phyloP scores from a whole-genome alignment of 2,113 vertebrate genomes.

The Myodes glareolus region DNA sequence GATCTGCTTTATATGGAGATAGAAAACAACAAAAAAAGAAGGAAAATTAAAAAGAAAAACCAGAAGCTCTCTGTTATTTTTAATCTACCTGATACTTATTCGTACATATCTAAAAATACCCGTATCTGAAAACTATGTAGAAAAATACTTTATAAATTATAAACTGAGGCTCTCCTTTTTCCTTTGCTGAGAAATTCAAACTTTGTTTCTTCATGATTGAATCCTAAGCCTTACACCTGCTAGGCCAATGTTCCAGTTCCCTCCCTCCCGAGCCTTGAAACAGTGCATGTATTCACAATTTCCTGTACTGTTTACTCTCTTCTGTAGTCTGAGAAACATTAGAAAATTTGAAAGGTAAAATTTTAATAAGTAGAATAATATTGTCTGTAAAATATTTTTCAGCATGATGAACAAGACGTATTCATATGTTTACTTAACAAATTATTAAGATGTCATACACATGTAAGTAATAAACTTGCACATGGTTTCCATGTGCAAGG shows the following conservation, averaged over 20 bases:
- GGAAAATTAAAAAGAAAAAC: neutral
- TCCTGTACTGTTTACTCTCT: neutral
- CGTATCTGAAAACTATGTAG: neutral
- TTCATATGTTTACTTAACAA: conserved; percentile 7
- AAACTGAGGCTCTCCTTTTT: neutral
- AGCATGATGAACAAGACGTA: neutral
- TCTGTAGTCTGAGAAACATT: neutral
- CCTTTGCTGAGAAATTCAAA: neutral
- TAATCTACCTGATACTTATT: neutral
- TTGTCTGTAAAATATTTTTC: neutral
- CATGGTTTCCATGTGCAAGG: neutral
- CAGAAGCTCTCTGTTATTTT: neutral
- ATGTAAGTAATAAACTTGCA: neutral
- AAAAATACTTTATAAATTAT: neutral
- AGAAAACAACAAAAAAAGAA: neutral
- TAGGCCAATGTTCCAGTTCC: neutral
- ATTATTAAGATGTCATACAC: neutral
- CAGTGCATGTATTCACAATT: neutral
- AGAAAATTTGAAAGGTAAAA: neutral
- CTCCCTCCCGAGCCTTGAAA: neutral
- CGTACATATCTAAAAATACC: neutral
- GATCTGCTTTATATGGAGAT: neutral
- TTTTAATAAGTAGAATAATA: neutral
- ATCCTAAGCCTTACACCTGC: neutral
- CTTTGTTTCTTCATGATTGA: neutral